Evolutionary conservation across 2,888 invertebrate species (phyloP).

Genomic region (Cosmia pyralina): DNA sequence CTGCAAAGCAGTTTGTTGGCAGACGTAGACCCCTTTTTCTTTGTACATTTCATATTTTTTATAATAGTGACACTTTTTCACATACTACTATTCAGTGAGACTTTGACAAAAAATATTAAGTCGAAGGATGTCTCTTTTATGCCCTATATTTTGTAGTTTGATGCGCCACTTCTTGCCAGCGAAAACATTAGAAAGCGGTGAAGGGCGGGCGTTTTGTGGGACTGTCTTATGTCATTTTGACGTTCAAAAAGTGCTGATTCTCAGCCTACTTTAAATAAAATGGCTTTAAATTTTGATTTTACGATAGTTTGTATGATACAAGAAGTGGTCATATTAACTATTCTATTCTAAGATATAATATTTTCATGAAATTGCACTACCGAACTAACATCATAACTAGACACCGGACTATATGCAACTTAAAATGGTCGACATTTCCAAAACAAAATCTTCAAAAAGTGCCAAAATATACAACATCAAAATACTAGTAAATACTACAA

Average conservation of each 20-base stretch:
- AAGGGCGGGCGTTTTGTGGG: too few relatives aligned
- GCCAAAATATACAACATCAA: background rate
- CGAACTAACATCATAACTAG: background rate
- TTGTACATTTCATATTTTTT: too few relatives aligned
- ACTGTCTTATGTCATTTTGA: background rate
- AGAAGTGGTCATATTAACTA: background rate
- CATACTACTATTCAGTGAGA: too few relatives aligned
- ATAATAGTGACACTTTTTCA: too few relatives aligned
- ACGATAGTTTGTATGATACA: background rate
- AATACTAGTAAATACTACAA: too few relatives aligned
- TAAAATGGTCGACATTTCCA: background rate
- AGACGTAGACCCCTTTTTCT: too few relatives aligned
- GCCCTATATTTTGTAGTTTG: too few relatives aligned
- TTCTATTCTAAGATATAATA: background rate
- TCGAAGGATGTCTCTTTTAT: too few relatives aligned
- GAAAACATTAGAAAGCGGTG: background rate
- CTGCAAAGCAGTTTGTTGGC: too few relatives aligned
- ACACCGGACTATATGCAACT: background rate
- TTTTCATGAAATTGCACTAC: background rate
- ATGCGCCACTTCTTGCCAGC: background rate
- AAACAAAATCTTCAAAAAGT: background rate
- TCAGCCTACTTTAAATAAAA: background rate
- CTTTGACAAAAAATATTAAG: too few relatives aligned
- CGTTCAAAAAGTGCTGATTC: background rate
- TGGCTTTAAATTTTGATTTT: background rate